Conservation (phyloP, 2,797 vertebrate genomes). For the Chiloscyllium punctatum region DNA sequence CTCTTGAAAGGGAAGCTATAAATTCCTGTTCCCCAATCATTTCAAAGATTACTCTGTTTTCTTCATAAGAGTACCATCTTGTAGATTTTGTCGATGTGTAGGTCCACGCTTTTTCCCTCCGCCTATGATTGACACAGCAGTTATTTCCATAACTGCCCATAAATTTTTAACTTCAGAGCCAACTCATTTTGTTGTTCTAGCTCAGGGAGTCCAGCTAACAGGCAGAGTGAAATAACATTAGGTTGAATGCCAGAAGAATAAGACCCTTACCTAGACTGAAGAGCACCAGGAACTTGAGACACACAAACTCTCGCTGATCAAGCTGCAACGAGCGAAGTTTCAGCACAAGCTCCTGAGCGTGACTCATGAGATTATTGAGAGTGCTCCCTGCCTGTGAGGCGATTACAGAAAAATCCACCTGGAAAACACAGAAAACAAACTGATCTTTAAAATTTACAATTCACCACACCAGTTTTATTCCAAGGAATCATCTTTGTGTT, state of each 20-base stretch:
- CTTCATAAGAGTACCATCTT: not conserved
- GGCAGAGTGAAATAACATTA: not conserved
- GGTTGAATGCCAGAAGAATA: not conserved
- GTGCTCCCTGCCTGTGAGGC: slow-evolving; percentile 88
- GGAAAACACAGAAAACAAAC: slow-evolving; percentile 46
- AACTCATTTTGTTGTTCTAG: not conserved
- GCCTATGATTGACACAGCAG: not conserved
- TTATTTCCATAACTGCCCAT: not conserved
- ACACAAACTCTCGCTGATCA: slow-evolving; percentile 95
- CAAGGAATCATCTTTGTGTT: not conserved
- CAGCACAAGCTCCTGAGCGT: slow-evolving; percentile 86
- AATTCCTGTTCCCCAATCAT: not conserved
- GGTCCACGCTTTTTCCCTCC: not conserved
- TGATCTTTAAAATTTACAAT: not conserved
- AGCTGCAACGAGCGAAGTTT: slow-evolving; percentile 90
- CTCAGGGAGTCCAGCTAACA: not conserved
- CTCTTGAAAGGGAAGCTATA: not conserved
- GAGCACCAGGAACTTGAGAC: slow-evolving; percentile 96
- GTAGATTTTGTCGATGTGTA: not conserved
- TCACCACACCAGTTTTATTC: not conserved
- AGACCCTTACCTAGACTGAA: slow-evolving; percentile 85
- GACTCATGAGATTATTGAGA: slow-evolving; percentile 89
- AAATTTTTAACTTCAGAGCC: not conserved
- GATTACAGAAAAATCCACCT: slow-evolving; percentile 90
- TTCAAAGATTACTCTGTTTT: not conserved